phyloP scores from a whole-genome alignment of 1,140 invertebrate genomes.

The Drosophila kanapiae region DNA sequence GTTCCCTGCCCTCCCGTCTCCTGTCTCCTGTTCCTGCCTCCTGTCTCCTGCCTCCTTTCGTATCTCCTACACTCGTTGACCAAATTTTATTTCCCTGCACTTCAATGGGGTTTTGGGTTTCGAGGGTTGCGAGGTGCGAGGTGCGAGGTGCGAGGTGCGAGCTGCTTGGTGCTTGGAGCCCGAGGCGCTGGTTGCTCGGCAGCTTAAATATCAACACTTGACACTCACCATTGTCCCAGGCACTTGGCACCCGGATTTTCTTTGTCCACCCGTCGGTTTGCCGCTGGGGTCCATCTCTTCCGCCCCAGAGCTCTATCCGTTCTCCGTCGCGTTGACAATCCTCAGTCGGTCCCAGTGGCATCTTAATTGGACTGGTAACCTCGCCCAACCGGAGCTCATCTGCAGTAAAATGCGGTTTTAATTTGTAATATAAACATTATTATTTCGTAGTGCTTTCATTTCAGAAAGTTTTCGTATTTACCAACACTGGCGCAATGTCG shows the following conservation, averaged over 20 bases:
- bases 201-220: conserved; percentile 75
- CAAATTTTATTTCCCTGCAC: conserved; percentile 60
- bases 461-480: neutral
- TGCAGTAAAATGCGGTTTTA: neutral
- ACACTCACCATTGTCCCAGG: conserved; percentile 54
- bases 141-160: neutral
- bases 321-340: neutral
- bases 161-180: neutral
- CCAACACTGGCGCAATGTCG: neutral
- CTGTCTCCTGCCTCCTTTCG: conserved; percentile 7
- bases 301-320: neutral
- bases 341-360: conserved; percentile 16
- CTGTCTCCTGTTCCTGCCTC: neutral
- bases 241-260: conserved; percentile 24
- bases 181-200: conserved; percentile 43
- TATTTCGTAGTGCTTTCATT: too few species aligned
- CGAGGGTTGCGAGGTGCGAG: neutral
- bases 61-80: conserved; percentile 36
- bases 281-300: conserved; percentile 26
- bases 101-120: conserved; percentile 4
- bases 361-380: conserved; percentile 50
- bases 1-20: neutral
- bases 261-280: conserved; percentile 27
- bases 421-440: neutral
- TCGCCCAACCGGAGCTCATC: neutral